Conservation (phyloP, 2,797 vertebrate genomes). For the Sebastes melanostomus region DNA sequence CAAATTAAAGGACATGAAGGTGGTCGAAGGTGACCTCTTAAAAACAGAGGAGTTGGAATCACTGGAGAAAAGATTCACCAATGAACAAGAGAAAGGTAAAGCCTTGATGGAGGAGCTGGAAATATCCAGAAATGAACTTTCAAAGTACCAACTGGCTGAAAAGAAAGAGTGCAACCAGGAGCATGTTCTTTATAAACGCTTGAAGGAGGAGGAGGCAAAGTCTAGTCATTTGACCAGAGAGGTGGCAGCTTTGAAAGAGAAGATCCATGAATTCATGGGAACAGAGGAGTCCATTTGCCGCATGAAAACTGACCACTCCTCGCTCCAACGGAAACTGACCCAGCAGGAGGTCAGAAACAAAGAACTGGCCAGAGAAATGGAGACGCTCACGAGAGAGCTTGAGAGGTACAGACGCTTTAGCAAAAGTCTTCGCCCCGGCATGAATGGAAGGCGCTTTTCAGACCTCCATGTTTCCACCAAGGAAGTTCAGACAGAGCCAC, state of each 20-base stretch:
- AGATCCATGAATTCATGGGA: slow-evolving; percentile 93
- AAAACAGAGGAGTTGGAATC: slow-evolving; percentile 92
- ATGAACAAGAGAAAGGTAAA: slow-evolving; percentile 88
- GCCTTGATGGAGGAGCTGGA: slow-evolving; percentile 90
- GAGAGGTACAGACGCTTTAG: slow-evolving; percentile 92
- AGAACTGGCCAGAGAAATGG: slow-evolving; percentile 93
- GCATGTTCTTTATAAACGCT: slow-evolving; percentile 88
- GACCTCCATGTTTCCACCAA: slow-evolving; percentile 93
- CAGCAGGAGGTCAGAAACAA: slow-evolving; percentile 95
- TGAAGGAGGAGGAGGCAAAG: slow-evolving; percentile 94
- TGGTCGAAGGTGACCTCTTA: slow-evolving; percentile 89
- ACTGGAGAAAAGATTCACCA: slow-evolving; percentile 88
- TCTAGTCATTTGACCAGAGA: slow-evolving; percentile 92
- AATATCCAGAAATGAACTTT: slow-evolving; percentile 88
- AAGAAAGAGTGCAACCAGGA: slow-evolving; percentile 93
- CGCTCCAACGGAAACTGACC: slow-evolving; percentile 91
- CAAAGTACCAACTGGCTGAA: slow-evolving; percentile 91
- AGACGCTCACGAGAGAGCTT: slow-evolving; percentile 90
- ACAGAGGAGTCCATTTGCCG: slow-evolving; percentile 92
- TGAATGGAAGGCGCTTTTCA: slow-evolving; percentile 91
- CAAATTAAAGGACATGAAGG: slow-evolving; percentile 94
- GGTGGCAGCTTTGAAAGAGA: slow-evolving; percentile 93
- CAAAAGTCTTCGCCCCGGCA: slow-evolving; percentile 88
- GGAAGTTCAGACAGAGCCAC: slow-evolving; percentile 93
- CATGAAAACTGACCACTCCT: slow-evolving; percentile 89